These are phyloP conservation scores for Sepiola atlantica DNA, from an alignment of 2,888 invertebrate genomes.

Conservation along the genomic window DNA sequence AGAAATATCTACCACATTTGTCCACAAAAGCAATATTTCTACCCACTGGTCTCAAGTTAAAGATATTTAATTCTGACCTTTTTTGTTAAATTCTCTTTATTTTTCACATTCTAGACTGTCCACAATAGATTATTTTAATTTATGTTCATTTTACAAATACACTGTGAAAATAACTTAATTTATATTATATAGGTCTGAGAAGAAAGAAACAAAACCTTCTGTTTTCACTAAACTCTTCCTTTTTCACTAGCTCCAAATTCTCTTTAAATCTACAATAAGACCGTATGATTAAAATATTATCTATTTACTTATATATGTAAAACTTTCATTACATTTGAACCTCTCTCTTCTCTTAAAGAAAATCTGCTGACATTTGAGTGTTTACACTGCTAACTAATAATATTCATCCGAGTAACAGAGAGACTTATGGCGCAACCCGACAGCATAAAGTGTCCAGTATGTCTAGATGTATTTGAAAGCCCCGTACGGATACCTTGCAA, in stretches of 20 bases:
- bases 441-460: conserved; percentile 62
- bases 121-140: too few species aligned
- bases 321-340: background rate
- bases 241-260: background rate
- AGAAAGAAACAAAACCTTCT: background rate
- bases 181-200: background rate
- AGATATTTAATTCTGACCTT: background rate
- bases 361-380: background rate
- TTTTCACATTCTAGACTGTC: background rate
- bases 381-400: conserved; percentile 1
- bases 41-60: background rate
- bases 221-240: background rate
- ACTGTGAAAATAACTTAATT: background rate
- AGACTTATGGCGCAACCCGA: conserved; percentile 45
- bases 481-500: conserved; percentile 62
- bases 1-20: background rate
- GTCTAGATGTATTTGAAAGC: conserved; percentile 61
- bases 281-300: background rate
- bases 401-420: background rate
- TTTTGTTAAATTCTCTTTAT: background rate
- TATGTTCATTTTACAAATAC: background rate
- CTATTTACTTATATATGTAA: background rate
- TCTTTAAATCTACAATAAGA: background rate
- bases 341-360: background rate
- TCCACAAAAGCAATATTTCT: background rate